Conservation (phyloP, 2,113 vertebrate species). For the Sylvia atricapilla region DNA sequence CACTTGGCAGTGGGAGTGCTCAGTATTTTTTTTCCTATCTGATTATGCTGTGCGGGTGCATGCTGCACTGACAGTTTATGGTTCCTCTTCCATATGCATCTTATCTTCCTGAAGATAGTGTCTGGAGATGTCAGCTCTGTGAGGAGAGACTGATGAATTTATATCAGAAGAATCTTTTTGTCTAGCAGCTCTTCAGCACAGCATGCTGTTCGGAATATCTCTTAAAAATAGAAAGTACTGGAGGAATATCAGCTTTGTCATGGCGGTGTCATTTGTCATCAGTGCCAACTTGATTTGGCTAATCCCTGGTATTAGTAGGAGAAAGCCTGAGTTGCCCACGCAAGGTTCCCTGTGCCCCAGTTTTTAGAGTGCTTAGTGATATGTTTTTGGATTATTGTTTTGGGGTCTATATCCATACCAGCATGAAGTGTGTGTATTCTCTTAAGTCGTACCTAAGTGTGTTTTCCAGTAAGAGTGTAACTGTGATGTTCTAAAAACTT, state of each 20-base stretch:
- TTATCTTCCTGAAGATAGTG: constrained; percentile 9
- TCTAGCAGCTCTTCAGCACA: background rate
- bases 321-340: background rate
- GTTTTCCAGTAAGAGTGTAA: background rate
- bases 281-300: background rate
- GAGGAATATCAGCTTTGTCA: background rate
- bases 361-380: background rate
- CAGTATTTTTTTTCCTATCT: background rate
- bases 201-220: background rate
- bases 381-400: background rate
- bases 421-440: background rate
- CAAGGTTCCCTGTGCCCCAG: background rate
- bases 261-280: fast-evolving
- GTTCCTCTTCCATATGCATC: constrained; percentile 9
- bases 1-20: background rate
- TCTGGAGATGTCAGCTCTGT: background rate
- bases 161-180: background rate
- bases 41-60: background rate
- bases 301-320: background rate
- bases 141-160: constrained; percentile 7
- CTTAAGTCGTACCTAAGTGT: fast-evolving
- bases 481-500: background rate
- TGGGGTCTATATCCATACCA: background rate
- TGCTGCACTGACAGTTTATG: background rate
- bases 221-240: constrained; percentile 4